Conservation (phyloP, 2,888 invertebrate genomes). For the Agonopterix arenella region DNA sequence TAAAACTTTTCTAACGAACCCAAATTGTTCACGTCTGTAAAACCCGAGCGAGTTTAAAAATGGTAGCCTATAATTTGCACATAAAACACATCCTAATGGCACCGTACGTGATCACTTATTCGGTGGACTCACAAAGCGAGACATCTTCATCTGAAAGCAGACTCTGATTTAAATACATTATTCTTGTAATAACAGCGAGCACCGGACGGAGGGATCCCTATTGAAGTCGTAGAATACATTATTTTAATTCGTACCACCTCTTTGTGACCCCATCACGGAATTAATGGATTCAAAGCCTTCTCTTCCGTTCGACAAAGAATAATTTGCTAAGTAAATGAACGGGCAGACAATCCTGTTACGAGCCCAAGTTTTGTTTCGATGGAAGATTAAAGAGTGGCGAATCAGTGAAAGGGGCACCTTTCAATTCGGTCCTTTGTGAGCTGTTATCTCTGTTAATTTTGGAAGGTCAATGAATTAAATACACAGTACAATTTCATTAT, state of each 20-base stretch:
- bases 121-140: slow-evolving; percentile 61
- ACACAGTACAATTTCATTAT: slow-evolving; percentile 59
- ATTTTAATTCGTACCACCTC: slow-evolving; percentile 75
- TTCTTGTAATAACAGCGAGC: slow-evolving; percentile 69
- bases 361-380: slow-evolving; percentile 69
- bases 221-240: slow-evolving; percentile 75
- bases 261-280: slow-evolving; percentile 72
- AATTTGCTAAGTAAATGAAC: slow-evolving; percentile 77
- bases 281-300: slow-evolving; percentile 76
- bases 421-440: slow-evolving; percentile 57
- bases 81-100: slow-evolving; percentile 74
- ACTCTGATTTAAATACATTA: slow-evolving; percentile 75
- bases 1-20: slow-evolving; percentile 67
- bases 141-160: slow-evolving; percentile 72
- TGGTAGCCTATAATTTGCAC: slow-evolving; percentile 73
- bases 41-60: slow-evolving; percentile 65
- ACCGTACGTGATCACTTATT: slow-evolving; percentile 73
- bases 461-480: slow-evolving; percentile 66
- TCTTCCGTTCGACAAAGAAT: slow-evolving; percentile 75
- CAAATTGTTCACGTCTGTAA: slow-evolving; percentile 50
- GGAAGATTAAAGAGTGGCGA: slow-evolving; percentile 70
- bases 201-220: slow-evolving; percentile 69
- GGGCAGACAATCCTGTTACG: slow-evolving; percentile 72
- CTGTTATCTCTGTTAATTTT: slow-evolving; percentile 68
- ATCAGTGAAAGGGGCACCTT: slow-evolving; percentile 61